These are phyloP conservation scores for Acanthiza pusilla DNA, from an alignment of 2,797 vertebrate species.

Conservation along the genomic window DNA sequence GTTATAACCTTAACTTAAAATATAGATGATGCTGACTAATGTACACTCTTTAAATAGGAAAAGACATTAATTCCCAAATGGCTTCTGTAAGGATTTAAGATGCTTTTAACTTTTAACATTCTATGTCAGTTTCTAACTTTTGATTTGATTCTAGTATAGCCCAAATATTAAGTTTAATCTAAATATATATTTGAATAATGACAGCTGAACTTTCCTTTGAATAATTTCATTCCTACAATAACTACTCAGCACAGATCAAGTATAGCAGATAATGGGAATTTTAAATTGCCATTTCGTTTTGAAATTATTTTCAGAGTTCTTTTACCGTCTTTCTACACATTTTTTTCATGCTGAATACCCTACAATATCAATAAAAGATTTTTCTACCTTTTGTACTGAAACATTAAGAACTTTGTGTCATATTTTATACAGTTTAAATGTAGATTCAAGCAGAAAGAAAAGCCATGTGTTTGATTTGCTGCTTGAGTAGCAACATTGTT, in stretches of 20 bases:
- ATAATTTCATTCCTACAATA: background rate
- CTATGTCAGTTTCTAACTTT: background rate
- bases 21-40: constrained; percentile 32
- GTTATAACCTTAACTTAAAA: constrained; percentile 26
- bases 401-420: background rate
- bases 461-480: background rate
- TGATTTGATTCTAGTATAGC: background rate
- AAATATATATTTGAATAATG: background rate
- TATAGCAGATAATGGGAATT: background rate
- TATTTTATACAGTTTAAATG: background rate
- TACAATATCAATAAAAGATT: background rate
- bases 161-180: background rate
- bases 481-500: background rate
- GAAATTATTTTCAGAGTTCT: background rate
- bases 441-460: background rate
- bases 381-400: background rate
- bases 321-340: accelerated
- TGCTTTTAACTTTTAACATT: constrained; percentile 44
- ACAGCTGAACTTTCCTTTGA: background rate
- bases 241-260: background rate
- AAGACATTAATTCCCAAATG: background rate
- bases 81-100: constrained; percentile 1
- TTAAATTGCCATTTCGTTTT: background rate
- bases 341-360: background rate
- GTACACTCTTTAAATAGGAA: background rate